phyloP scores from a whole-genome alignment of 2,888 invertebrate species.

The Drepanosiphum platanoidis region DNA sequence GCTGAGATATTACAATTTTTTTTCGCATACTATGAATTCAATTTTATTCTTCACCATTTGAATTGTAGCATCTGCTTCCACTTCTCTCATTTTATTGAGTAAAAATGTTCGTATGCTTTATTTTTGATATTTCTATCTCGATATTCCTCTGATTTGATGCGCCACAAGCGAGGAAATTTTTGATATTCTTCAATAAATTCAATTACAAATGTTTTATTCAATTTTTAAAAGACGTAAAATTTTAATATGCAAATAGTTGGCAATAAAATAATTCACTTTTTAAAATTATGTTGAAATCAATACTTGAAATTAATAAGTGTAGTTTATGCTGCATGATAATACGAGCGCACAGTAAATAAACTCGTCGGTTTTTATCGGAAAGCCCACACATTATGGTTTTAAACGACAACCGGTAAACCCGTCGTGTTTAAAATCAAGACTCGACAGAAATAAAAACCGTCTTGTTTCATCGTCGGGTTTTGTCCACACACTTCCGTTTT shows the following conservation, averaged over 20 bases:
- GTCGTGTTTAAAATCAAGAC: conserved; percentile 25
- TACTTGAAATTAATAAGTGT: neutral
- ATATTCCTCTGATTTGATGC: no score
- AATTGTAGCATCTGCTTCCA: neutral
- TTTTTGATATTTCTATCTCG: conserved; percentile 7
- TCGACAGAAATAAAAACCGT: neutral
- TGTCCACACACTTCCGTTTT: no score
- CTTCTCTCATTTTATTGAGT: conserved; percentile 9
- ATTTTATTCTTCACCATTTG: neutral
- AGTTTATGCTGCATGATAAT: neutral
- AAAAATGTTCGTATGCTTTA: conserved; percentile 9
- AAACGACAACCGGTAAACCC: conserved; percentile 12
- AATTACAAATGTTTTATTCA: neutral
- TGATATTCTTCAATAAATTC: conserved; percentile 9
- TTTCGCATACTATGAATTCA: no score
- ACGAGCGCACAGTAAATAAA: neutral
- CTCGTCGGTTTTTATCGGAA: conserved; percentile 5
- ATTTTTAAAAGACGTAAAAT: neutral
- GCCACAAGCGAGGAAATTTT: neutral
- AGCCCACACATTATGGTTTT: no score
- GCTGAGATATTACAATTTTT: no score
- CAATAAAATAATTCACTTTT: neutral
- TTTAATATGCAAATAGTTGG: neutral
- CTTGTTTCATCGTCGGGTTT: no score
- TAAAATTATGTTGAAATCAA: conserved; percentile 2